Conservation (phyloP, 2,888 invertebrate species). For the Octonoba sinensis region DNA sequence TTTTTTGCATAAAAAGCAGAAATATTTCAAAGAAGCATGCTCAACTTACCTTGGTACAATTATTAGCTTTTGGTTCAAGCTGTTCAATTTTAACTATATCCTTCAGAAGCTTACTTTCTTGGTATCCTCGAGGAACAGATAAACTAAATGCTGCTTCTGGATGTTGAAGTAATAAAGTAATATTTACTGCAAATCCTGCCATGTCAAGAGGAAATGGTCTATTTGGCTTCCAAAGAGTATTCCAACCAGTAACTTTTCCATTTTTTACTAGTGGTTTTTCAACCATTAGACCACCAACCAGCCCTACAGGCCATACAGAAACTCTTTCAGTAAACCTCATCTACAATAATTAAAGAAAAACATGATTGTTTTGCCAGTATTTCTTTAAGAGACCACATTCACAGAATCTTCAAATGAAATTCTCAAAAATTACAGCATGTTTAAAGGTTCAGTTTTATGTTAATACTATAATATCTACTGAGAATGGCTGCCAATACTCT, state of each 20-base stretch:
- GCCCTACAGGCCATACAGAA: constrained; percentile 80
- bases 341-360: constrained; percentile 48
- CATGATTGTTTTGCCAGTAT: too few relatives aligned
- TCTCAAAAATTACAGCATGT: constrained; percentile 2
- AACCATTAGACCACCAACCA: constrained; percentile 94
- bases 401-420: too few relatives aligned
- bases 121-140: constrained; percentile 88
- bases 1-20: not conserved
- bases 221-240: constrained; percentile 77
- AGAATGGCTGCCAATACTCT: too few relatives aligned
- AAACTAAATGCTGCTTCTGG: constrained; percentile 85
- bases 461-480: too few relatives aligned
- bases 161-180: constrained; percentile 80
- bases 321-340: constrained; percentile 72
- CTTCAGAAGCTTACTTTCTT: constrained; percentile 86
- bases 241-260: constrained; percentile 83
- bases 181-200: constrained; percentile 94
- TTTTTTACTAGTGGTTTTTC: constrained; percentile 86
- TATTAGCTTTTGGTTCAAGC: constrained; percentile 90
- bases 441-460: too few relatives aligned
- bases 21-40: too few relatives aligned
- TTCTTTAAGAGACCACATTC: too few relatives aligned
- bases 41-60: constrained; percentile 81
- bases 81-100: constrained; percentile 80
- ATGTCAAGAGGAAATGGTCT: constrained; percentile 96